Evolutionary conservation across 2,797 vertebrate genomes (phyloP), one percentile per base, ranked within the genome.

Genomic region (Takifugu ocellatus): DNA sequence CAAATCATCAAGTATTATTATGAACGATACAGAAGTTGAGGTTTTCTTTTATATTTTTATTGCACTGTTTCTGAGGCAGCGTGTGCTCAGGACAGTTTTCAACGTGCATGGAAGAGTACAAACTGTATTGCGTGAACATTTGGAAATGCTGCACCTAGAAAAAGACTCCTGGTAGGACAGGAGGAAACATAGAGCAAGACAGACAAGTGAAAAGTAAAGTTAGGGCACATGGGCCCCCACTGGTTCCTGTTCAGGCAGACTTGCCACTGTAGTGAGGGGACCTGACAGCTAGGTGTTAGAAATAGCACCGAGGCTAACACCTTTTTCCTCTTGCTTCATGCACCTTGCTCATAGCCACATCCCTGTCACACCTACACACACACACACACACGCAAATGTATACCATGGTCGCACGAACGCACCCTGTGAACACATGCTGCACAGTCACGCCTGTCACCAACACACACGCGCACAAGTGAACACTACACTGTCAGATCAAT

Each of bases 261-360:
- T 53, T 8, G 26, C 64, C 63, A 64, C 63, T 71, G 81, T 69
- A 71, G 64, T 71, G 72, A 73, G 74, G 70, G 57, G 42, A 61
- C 86, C 73, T 77, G 81, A 84, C 78, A 81, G 76, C n/a, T 70
- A 83, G 70, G 75, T 81, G 78, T 88, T 79, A 81, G 75, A 75
- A 88, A 88, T 86, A 87, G 79, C 83, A 82, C 82, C 68, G 59
- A 81, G 75, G 80, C 82, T 77, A 87, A 82, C 84, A 83, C 77
- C 77, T 39, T 39, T 84, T 74, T 79, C 74, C 83, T 81, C 75
- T 74, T 68, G 68, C 79, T 82, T 86, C 87, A 87, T 84, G 76
- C 74, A 70, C 65, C n/a, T 26, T 72, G 80, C 76, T 59, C 82
- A 63, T 73, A 72, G 72, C 65, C 25, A 24, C 59, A 66, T 59